Conservation (phyloP, 1,140 invertebrate genomes). For the Drosophila gunungcola region DNA sequence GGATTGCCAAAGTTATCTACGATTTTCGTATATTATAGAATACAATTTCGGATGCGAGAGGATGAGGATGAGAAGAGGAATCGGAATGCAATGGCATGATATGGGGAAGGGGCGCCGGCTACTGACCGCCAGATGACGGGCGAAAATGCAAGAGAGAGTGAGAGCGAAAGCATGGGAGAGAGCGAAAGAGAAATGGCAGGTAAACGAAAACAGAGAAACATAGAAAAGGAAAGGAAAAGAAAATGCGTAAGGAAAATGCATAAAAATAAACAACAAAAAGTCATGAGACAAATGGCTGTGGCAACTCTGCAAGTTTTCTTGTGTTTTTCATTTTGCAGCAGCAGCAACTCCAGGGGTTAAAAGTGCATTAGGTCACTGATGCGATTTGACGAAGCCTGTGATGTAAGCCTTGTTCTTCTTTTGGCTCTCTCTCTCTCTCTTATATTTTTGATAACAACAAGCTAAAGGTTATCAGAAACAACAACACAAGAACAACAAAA, state of each 20-base stretch:
- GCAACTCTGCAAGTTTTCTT: conserved; percentile 27
- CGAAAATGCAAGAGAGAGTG: conserved; percentile 50
- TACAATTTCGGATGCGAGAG: conserved; percentile 26
- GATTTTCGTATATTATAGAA: conserved; percentile 27
- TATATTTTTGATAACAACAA: conserved; percentile 31
- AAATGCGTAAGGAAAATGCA: conserved; percentile 31
- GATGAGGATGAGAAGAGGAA: conserved; percentile 5
- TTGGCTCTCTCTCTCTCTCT: conserved; percentile 3
- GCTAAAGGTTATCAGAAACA: conserved; percentile 62
- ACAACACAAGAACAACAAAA: conserved; percentile 23
- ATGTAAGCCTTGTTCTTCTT: conserved; percentile 29
- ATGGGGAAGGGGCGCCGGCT: conserved; percentile 43
- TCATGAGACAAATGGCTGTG: conserved; percentile 11
- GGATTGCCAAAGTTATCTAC: neutral
- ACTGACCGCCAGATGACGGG: conserved; percentile 77
- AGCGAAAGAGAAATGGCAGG: conserved; percentile 36
- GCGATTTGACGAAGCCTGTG: conserved; percentile 18
- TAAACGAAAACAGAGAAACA: conserved; percentile 34
- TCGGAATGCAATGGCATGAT: neutral
- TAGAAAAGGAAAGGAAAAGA: conserved; percentile 21
- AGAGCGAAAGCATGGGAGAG: conserved; percentile 25
- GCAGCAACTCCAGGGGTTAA: conserved; percentile 26
- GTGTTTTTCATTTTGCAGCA: conserved; percentile 10
- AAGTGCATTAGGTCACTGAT: conserved; percentile 51
- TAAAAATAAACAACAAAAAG: conserved; percentile 44